Evolutionary conservation across 2,113 vertebrate species (phyloP), one percentile per base, ranked within the genome.

Genomic region (Mungos mungo): DNA sequence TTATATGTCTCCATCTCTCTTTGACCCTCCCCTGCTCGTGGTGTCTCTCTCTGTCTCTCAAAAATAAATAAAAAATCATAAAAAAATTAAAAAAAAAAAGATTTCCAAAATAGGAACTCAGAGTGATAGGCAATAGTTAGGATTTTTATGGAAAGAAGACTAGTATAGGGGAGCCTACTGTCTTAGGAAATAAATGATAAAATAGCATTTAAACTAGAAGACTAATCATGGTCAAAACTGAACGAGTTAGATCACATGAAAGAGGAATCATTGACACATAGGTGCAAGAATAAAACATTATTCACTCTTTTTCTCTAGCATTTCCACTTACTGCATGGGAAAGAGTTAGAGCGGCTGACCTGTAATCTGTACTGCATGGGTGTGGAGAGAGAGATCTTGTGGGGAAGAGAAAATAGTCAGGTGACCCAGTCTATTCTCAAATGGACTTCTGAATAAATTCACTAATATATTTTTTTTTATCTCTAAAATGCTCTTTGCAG

Each of bases 91-190:
- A 41, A 41, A 41, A 41, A 41, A 41, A 41, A 89, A 80, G 60
- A 91, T 98, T 89, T 97, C 21, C 86, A 96, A 98, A 97, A 92
- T 0, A 1, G 52, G 41, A 54, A 52, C 19, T 95, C 38, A 81
- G 66, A 79, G 33, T 74, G 13, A 47, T 33, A 88, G 50, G 69
- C 97, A 41, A 93, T 93, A 95, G 18, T 81, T 19, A 47, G 8
- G 8, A 79, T 33, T 72, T 69, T 50, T 81, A 16, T 77, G 65
- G 13, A 69, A 57, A 77, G 71, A 91, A 88, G 21, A 57, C 35
- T 45, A 41, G 13, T 47, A 5, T 57, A 66, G 23, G 18, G 38
- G 13, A 65, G 18, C 0, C 41, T 87, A 3, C 15, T 72, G 11
- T 89, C 13, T 88, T 19, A 86, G 47, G 45, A 90, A 82, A 79